Conservation (phyloP, 1,140 invertebrate species). For the Chrysomallon squamiferum region DNA sequence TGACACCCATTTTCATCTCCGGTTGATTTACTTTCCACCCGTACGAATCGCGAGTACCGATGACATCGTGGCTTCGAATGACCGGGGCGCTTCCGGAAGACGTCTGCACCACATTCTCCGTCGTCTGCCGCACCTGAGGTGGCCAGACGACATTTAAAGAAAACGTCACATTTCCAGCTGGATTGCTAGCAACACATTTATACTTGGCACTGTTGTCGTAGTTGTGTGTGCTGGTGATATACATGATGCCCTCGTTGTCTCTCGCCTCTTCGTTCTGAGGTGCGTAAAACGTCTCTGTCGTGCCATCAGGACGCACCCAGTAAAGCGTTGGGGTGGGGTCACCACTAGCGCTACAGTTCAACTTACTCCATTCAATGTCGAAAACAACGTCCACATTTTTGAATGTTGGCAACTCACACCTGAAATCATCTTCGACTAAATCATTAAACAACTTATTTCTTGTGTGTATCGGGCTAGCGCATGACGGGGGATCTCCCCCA, state of each 20-base stretch:
- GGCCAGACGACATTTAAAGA: conserved; percentile 60
- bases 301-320: conserved; percentile 58
- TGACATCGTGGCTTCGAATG: not conserved
- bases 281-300: conserved; percentile 42
- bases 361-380: conserved; percentile 43
- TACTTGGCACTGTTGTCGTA: conserved; percentile 43
- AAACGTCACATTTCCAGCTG: conserved; percentile 60
- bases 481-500: conserved; percentile 44
- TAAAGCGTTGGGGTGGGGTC: conserved; percentile 58
- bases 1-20: conserved; percentile 14
- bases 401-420: conserved; percentile 59
- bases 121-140: conserved; percentile 6
- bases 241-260: conserved; percentile 51
- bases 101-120: not conserved
- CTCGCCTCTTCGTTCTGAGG: conserved; percentile 32
- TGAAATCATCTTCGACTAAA: conserved; percentile 50
- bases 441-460: conserved; percentile 44
- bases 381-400: conserved; percentile 58
- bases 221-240: conserved; percentile 38
- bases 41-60: conserved; percentile 6
- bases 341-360: conserved; percentile 56
- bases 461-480: conserved; percentile 42
- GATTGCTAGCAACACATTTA: conserved; percentile 59
- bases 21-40: conserved; percentile 20
- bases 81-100: not conserved